Percentiles rank a stretch among this genome's conserved stretches.
Conservation (phyloP, 2,113 vertebrate species). For the Centrocercus urophasianus region DNA sequence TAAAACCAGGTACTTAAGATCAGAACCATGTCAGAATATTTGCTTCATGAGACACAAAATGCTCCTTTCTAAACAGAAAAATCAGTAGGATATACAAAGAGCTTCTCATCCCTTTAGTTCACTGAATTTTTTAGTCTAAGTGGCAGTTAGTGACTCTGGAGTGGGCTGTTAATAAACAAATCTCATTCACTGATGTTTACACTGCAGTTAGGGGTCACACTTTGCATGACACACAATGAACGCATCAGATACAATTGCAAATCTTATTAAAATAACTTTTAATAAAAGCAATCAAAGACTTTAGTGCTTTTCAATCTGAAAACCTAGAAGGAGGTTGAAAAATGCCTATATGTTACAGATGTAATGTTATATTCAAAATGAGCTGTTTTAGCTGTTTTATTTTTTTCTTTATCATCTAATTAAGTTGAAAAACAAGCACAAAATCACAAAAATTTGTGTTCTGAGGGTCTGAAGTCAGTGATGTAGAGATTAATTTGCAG, state of each 20-base stretch:
- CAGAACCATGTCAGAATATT: constrained; percentile 39
- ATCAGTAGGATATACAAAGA: constrained; percentile 2
- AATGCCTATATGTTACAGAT: not conserved
- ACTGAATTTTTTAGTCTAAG: not conserved
- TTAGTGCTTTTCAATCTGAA: not conserved
- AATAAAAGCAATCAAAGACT: not conserved
- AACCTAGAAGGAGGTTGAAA: not conserved
- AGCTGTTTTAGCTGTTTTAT: not conserved
- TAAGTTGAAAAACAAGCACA: not conserved
- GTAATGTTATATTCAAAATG: not conserved
- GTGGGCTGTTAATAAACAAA: constrained; percentile 9
- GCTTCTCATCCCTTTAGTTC: not conserved
- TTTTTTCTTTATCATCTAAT: not conserved
- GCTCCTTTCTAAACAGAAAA: not conserved
- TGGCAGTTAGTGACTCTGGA: not conserved
- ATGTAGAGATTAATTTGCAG: not conserved
- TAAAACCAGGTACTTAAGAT: constrained; percentile 40
- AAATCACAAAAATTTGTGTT: not conserved
- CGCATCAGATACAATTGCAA: not conserved
- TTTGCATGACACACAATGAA: not conserved
- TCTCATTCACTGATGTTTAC: not conserved
- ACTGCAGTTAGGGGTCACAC: not conserved
- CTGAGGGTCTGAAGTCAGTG: not conserved
- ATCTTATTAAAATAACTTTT: not conserved
- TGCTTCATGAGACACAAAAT: constrained; percentile 27